Base-by-base conservation (phyloP, 1,140 invertebrate species). In the Drosophila santomea region DNA sequence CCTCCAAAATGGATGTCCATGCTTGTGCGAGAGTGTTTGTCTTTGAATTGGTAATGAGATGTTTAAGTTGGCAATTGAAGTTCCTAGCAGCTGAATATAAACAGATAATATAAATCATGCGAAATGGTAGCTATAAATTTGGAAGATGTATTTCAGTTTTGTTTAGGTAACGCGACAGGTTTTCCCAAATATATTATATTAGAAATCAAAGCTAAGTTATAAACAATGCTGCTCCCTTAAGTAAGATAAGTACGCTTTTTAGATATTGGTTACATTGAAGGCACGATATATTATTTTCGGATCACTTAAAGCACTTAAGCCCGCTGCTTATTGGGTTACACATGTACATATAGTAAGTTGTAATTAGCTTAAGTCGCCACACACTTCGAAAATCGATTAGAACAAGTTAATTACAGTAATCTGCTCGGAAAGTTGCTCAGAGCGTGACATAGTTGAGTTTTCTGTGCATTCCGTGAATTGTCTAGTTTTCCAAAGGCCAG, bases 321-420 rank as follows among this genome's bases (percentile, higher is more conserved):
- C 47, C n/a, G 8, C 20, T 25, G 28, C 8, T 17, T 28, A 64
- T 28, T 12, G 32, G 14, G n/a, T 68, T 68, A 52, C 61, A 64
- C 32, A 32, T 32, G 32, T 10, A n/a, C n/a, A n/a, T n/a, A 8
- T 32, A 32, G 32, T 51, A 68, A 66, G 15, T 44, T 54, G 39
- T 44, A 54, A 44, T 54, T 66, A 54, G 60, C 47, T 44, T 50
- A 48, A 15, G 14, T 35, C 35, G 17, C 15, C 23, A 47, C 11
- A 66, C 23, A 41, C 32, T 62, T 67, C 51, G 3, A 55, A 58
- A 71, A 48, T 44, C 54, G 67, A 71, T 58, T 71, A 71, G 67
- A 72, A 72, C 52, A 71, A 72, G 68, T 72, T 71, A 72, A 72
- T 72, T 71, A 71, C 36, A 32, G 68, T 71, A 72, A 50, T 72